Evolutionary conservation across 2,797 vertebrate genomes (phyloP).

Genomic region (Rhinatrema bivittatum): DNA sequence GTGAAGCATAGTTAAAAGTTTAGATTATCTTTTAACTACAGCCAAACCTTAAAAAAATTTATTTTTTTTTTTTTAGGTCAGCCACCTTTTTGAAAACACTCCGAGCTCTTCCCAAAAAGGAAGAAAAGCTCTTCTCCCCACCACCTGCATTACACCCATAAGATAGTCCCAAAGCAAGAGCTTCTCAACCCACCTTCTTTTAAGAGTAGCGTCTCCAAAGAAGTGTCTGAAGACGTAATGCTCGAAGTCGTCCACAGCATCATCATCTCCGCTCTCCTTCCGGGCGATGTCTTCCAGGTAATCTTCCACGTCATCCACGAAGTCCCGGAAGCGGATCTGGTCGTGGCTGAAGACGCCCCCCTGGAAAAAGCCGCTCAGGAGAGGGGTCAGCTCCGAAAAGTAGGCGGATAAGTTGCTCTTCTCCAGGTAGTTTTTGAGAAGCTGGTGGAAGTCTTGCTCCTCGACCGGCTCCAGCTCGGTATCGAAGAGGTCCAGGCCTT

Average conservation of each 20-base stretch:
- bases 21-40: no score
- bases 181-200: conserved; percentile 35
- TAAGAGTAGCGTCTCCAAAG: conserved; percentile 29
- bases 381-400: conserved; percentile 32
- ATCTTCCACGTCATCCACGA: conserved; percentile 75
- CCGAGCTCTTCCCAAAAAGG: no score
- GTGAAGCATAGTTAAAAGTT: no score
- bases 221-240: conserved; percentile 42
- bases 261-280: conserved; percentile 33
- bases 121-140: no score
- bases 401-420: conserved; percentile 30
- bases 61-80: no score
- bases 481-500: conserved; percentile 48
- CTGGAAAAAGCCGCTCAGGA: conserved; percentile 58
- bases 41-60: no score
- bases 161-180: no score
- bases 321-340: conserved; percentile 72
- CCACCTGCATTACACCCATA: no score
- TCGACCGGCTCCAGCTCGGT: conserved; percentile 44
- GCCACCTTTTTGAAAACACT: no score
- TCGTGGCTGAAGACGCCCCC: conserved; percentile 72
- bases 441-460: conserved; percentile 45
- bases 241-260: conserved; percentile 53
- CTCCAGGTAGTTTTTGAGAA: conserved; percentile 61
- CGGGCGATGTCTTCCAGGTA: conserved; percentile 77